Evolutionary conservation across 2,797 vertebrate species (phyloP), one percentile per base, ranked within the genome.

Genomic region (Echiichthys vipera): DNA sequence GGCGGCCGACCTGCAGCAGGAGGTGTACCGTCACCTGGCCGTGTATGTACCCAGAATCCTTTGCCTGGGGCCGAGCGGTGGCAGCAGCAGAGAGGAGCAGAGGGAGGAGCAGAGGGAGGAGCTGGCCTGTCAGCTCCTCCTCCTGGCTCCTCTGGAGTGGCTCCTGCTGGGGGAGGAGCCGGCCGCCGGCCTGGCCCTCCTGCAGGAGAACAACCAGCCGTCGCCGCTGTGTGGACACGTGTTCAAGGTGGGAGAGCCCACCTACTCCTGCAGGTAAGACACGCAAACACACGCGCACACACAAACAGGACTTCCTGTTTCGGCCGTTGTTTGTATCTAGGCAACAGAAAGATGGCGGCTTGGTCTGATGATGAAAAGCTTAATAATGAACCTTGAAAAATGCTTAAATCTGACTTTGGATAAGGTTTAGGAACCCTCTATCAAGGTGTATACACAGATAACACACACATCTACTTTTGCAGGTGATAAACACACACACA

Each of bases 211-310:
- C 14, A 98, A 96, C 92, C 96, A 94, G 80, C 96, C 97, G n/a
- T 97, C 97, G 8, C 95, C 96, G 22, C 96, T 99, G 37, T 99
- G 98, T 79, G 98, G 98, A 2, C 96, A 96, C 0, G 98, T 99
- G 76, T 99, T 99, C 90, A 98, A 98, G 95, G 96, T 99, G 72
- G 98, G 98, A 63, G 97, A 99, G 59, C 97, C 97, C 81, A 98
- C 97, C 0, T 99, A 99, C 84, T 99, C 97, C 78, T 99, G 97
- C 97, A 99, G 98, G 98, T 99, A 75, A 67, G 2, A 10, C 6
- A n/a, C 20, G 15, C 32, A 3, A 15, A 40, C 11, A 30, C 29
- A 55, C 55, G 65, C 13, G 49, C 13, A 61, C 15, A 54, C 30
- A 62, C 11, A n/a, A 15, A 40, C 6, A 30, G n/a, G n/a, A n/a